Base-by-base conservation (phyloP, 2,797 vertebrate species). In the Poecilia gillii region DNA sequence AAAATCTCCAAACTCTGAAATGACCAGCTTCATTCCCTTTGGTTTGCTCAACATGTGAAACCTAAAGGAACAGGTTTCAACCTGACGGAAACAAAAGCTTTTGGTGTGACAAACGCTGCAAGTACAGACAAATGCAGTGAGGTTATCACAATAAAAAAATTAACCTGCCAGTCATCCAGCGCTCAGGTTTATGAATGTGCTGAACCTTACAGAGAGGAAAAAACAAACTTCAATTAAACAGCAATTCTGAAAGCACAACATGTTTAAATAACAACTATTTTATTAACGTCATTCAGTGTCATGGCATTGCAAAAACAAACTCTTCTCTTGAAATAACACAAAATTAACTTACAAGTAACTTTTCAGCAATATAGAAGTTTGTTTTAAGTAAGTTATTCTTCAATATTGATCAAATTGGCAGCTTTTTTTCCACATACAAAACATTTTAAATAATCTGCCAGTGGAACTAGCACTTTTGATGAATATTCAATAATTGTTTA, bases 1-100 rank as follows among this genome's bases (percentile, higher is more conserved):
- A 89, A 90, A 91, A 87, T 71, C 84, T 75, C 28, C 49, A 46
- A 78, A 46, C 76, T 74, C 70, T 80, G 82, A 82, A 84, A 74
- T 81, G 74, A 85, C 74, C 80, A 47, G 16, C 31, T 75, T 78
- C 16, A 28, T 31, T 39, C 8, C 16, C 82, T 74, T 31, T 75
- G 36, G 39, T 25, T 47, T 86, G 43, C 43, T 45, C 31, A 76
- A 80, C 57, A 73, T 43, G 33, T 46, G 75, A 85, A 62, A 83
- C 39, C 77, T 51, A 51, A 66, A 62, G 68, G 6, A 80, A 85
- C 89, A 47, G 79, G 88, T 84, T 76, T 75, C 66, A 87, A 86
- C 90, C 83, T 64, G 88, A 87, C 70, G 6, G 41, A 49, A 75
- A 86, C 66, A 85, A 85, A 88, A 73, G 79, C 53, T 74, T 68